Conservation (phyloP, 2,113 vertebrate genomes). For the Cochlearius cochlearius region DNA sequence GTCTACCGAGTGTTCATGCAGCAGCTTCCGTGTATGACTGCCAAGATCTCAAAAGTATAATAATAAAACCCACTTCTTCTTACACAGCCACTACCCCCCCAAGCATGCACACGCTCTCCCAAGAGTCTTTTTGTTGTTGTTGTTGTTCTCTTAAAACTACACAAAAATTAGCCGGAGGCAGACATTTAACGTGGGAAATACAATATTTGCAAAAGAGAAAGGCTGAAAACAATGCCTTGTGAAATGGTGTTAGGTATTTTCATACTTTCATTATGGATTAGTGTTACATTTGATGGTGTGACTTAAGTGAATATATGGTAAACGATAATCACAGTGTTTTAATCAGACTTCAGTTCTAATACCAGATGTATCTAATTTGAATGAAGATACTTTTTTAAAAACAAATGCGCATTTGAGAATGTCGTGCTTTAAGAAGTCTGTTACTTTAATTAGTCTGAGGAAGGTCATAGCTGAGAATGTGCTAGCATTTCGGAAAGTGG, state of each 20-base stretch:
- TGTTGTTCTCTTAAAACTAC: neutral
- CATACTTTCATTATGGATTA: neutral
- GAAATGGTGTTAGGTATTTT: neutral
- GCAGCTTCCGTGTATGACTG: neutral
- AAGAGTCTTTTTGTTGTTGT: neutral
- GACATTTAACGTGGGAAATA: neutral
- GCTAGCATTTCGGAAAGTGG: neutral
- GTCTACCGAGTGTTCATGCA: neutral
- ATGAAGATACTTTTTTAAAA: neutral
- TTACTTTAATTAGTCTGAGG: neutral
- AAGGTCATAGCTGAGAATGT: neutral
- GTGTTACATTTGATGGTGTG: neutral
- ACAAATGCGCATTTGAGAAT: neutral
- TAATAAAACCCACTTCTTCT: neutral
- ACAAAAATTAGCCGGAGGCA: neutral
- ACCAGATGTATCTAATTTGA: neutral
- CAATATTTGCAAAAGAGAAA: neutral
- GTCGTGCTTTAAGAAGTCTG: neutral
- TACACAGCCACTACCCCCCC: neutral
- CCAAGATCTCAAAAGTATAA: neutral
- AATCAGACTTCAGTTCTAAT: neutral
- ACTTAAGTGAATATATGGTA: neutral
- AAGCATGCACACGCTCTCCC: fast-evolving
- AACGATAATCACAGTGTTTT: neutral
- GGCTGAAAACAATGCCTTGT: neutral